A percentile compares a stretch with the other conserved stretches of the same genome.
These are phyloP conservation scores for Ammospiza nelsoni DNA, from an alignment of 2,113 vertebrate genomes.

Conservation along the genomic window DNA sequence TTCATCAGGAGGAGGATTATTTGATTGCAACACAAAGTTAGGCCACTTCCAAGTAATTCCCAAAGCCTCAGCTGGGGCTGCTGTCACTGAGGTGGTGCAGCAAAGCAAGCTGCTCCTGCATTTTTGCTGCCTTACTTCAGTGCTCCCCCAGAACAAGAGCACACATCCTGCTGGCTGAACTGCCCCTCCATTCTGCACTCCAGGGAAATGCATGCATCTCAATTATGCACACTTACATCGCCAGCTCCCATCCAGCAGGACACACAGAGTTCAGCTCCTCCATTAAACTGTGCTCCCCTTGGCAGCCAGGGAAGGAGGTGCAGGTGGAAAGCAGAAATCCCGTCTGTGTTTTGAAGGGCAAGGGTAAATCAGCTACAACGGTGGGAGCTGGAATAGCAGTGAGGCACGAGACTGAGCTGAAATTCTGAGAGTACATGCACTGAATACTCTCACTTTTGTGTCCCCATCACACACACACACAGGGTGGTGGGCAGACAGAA, in stretches of 20 bases:
- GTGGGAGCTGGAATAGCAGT: fast-evolving
- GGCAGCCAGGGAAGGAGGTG: not conserved
- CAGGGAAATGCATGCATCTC: not conserved
- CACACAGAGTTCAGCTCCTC: not conserved
- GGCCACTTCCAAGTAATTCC: not conserved
- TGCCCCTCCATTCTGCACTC: not conserved
- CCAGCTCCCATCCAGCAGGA: not conserved
- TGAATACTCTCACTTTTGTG: not conserved
- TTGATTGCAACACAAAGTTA: not conserved
- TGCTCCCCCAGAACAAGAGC: not conserved
- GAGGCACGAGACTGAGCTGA: not conserved
- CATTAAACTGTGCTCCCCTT: not conserved
- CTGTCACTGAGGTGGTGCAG: not conserved
- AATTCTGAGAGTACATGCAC: not conserved
- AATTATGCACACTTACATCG: not conserved
- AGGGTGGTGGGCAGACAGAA: not conserved
- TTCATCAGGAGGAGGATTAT: not conserved
- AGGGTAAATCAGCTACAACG: not conserved
- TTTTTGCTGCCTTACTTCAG: conserved; percentile 28
- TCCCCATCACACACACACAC: not conserved
- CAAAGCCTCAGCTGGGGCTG: not conserved
- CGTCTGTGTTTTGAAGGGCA: not conserved
- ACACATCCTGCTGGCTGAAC: not conserved
- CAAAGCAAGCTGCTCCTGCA: not conserved
- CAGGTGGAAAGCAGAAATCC: not conserved